Conservation (phyloP, 1,140 invertebrate genomes). For the Bactericera cockerelli region DNA sequence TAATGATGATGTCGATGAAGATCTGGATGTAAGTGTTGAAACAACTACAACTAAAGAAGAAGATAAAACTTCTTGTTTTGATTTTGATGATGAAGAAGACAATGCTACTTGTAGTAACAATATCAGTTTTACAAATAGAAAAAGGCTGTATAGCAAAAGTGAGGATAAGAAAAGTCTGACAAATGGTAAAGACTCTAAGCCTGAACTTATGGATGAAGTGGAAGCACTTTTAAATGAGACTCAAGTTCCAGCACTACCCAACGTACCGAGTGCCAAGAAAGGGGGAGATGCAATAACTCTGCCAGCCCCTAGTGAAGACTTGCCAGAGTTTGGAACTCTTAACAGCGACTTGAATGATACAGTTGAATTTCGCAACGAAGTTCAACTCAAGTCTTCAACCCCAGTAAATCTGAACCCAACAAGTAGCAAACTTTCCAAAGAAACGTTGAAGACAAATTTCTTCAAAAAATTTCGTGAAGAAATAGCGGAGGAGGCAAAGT, state of each 20-base stretch:
- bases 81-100: constrained; percentile 39
- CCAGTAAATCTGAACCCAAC: constrained; percentile 16
- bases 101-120: constrained; percentile 18
- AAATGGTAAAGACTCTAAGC: neutral
- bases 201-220: constrained; percentile 35
- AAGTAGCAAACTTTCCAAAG: constrained; percentile 34
- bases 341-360: neutral
- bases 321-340: neutral
- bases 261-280: constrained; percentile 10
- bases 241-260: constrained; percentile 34
- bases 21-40: constrained; percentile 19
- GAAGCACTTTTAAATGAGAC: constrained; percentile 38
- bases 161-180: neutral
- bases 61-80: constrained; percentile 29
- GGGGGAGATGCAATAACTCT: neutral
- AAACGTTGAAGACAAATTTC: constrained; percentile 2
- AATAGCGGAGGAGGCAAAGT: neutral
- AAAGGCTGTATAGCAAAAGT: constrained; percentile 15
- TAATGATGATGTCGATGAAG: constrained; percentile 16
- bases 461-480: constrained; percentile 5
- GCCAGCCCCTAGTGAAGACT: neutral
- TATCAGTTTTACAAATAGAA: constrained; percentile 33
- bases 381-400: neutral
- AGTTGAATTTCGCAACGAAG: neutral
- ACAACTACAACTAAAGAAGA: constrained; percentile 22